These are phyloP conservation scores for Drosophila silvestris DNA, from an alignment of 2,888 invertebrate species.

Conservation along the genomic window DNA sequence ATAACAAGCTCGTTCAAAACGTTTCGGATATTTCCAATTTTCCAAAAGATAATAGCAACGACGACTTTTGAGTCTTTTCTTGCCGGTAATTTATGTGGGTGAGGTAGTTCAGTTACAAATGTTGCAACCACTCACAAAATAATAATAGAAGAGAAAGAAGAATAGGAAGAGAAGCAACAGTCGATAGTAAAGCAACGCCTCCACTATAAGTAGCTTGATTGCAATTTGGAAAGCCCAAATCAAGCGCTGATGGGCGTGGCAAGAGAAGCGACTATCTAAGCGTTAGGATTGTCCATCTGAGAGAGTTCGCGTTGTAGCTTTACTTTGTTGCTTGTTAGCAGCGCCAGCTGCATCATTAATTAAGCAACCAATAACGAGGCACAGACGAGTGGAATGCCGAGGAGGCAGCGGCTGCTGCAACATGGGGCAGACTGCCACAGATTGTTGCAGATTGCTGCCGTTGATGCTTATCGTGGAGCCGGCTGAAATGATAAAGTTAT, in stretches of 20 bases:
- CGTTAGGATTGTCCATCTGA: constrained; percentile 17
- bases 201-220: constrained; percentile 45
- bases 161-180: not conserved
- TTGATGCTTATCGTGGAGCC: constrained; percentile 22
- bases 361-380: constrained; percentile 65
- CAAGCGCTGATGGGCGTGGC: constrained; percentile 39
- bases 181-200: constrained; percentile 30
- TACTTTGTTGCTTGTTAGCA: constrained; percentile 61
- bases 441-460: constrained; percentile 8
- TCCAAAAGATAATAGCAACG: constrained; percentile 24
- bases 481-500: constrained; percentile 66
- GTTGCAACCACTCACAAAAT: constrained; percentile 22
- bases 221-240: constrained; percentile 52
- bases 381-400: constrained; percentile 48
- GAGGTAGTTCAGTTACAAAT: constrained; percentile 23
- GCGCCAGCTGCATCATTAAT: constrained; percentile 72
- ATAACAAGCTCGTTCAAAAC: constrained; percentile 19
- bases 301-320: not conserved
- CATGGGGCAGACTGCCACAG: constrained; percentile 30
- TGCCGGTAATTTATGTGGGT: constrained; percentile 38
- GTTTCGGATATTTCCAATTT: constrained; percentile 13
- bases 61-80: not conserved
- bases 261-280: constrained; percentile 24
- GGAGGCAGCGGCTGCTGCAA: constrained; percentile 1
- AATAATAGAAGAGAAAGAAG: not conserved